phyloP scores from a whole-genome alignment of 2,888 invertebrate genomes.

The Phaonia tiefii region DNA sequence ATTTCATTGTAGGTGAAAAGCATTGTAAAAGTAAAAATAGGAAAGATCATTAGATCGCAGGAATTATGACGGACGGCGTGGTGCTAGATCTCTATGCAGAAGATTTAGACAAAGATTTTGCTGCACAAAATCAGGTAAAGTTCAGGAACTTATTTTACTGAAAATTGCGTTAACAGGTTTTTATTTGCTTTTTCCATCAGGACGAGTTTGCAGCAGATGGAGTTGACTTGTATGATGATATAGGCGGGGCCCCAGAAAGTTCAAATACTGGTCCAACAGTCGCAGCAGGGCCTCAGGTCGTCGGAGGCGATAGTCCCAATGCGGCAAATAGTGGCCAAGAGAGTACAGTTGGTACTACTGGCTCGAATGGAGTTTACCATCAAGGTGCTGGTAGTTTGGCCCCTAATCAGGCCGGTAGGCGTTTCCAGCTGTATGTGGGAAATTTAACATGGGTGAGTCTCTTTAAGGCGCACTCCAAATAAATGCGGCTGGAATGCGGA shows the following conservation, averaged over 20 bases:
- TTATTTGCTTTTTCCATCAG: conserved; percentile 67
- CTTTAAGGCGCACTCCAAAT: too few species aligned
- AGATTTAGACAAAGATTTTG: conserved; percentile 96
- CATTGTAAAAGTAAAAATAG: conserved; percentile 12
- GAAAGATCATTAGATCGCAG: conserved; percentile 28
- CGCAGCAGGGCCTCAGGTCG: conserved; percentile 84
- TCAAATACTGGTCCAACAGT: conserved; percentile 82
- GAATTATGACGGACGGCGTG: conserved; percentile 94
- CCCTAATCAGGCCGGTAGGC: conserved; percentile 87
- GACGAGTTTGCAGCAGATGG: conserved; percentile 83
- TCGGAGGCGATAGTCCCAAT: conserved; percentile 81
- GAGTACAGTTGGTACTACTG: conserved; percentile 80
- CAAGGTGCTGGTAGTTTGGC: conserved; percentile 86
- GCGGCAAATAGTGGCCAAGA: conserved; percentile 81
- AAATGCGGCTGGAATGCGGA: too few species aligned
- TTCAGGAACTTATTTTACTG: background rate
- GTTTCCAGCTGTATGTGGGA: conserved; percentile 97
- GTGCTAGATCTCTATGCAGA: conserved; percentile 98
- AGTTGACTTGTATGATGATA: conserved; percentile 97
- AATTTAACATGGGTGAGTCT: conserved; percentile 97
- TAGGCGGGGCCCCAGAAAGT: conserved; percentile 89
- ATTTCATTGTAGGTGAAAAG: background rate
- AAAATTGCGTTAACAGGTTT: conserved; percentile 25
- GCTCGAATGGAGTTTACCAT: conserved; percentile 87
- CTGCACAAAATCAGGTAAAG: conserved; percentile 84